A percentile compares a stretch with the other conserved stretches of the same genome.
Evolutionary conservation across 2,797 vertebrate genomes (phyloP).

Genomic region (Mycteria americana): DNA sequence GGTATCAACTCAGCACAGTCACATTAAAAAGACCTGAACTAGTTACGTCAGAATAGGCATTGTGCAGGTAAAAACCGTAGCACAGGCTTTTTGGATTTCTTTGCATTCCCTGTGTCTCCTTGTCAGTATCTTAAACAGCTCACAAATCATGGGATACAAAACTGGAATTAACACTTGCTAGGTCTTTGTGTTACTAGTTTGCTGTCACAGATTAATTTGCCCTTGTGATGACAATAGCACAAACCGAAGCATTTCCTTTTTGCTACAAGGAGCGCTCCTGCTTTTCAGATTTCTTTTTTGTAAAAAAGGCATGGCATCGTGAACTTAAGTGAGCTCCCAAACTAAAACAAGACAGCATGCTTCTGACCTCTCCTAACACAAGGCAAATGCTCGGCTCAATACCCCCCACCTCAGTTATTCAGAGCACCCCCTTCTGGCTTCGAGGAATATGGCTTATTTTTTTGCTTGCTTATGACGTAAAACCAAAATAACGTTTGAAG

Average conservation of each 20-base stretch:
- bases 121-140: neutral
- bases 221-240: neutral
- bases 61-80: neutral
- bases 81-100: neutral
- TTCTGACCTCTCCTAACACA: neutral
- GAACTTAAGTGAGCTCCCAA: neutral
- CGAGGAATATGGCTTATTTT: neutral
- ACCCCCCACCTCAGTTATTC: neutral
- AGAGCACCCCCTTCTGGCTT: conserved; percentile 59
- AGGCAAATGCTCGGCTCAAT: neutral
- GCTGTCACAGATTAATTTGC: neutral
- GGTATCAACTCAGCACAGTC: neutral
- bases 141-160: neutral
- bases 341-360: neutral
- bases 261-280: neutral
- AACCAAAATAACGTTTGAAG: neutral
- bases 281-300: neutral
- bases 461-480: neutral
- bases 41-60: neutral
- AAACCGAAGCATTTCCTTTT: neutral
- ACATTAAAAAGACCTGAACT: neutral
- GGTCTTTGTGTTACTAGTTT: neutral
- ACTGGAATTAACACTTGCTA: neutral
- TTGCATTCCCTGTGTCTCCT: neutral
- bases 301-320: neutral